Percentiles rank a stretch among this genome's conserved stretches.
phyloP scores from a whole-genome alignment of 2,797 vertebrate genomes.

The Leptatherina wallacei region DNA sequence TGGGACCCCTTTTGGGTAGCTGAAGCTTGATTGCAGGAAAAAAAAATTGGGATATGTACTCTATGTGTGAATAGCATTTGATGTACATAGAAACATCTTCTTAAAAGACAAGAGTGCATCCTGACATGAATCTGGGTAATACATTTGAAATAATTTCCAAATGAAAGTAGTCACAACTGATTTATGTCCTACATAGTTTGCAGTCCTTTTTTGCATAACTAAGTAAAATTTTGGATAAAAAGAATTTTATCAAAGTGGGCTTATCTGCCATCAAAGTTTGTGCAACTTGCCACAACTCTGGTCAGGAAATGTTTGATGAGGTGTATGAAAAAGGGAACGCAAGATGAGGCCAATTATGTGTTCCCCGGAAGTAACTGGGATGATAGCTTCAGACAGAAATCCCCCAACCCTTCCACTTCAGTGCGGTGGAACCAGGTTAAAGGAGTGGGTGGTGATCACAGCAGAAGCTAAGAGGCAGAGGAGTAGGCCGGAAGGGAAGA shows the following conservation, averaged over 20 bases:
- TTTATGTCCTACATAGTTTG: too few species aligned
- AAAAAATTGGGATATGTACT: background rate
- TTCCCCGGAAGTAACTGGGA: constrained; percentile 25
- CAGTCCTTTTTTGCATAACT: background rate
- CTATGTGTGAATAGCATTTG: background rate
- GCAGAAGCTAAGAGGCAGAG: constrained; percentile 32
- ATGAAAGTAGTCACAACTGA: too few species aligned
- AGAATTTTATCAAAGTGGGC: background rate
- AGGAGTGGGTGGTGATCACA: constrained; percentile 58
- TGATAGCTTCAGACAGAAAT: constrained; percentile 57
- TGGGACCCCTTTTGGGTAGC: constrained; percentile 14
- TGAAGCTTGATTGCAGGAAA: constrained; percentile 3
- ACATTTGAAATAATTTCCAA: too few species aligned
- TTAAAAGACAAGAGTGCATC: background rate
- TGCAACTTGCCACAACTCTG: constrained; percentile 1
- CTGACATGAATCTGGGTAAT: too few species aligned
- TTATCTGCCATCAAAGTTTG: constrained; percentile 7
- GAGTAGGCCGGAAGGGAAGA: constrained; percentile 20
- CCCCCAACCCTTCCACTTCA: constrained; percentile 48
- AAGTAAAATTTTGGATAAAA: background rate
- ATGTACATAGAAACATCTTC: background rate
- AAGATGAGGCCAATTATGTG: constrained; percentile 31
- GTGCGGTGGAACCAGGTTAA: constrained; percentile 40
- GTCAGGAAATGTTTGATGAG: constrained; percentile 2
- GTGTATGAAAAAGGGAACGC: constrained; percentile 15